Evolutionary conservation across 2,797 vertebrate species (phyloP).

Genomic region (Alcedo atthis): DNA sequence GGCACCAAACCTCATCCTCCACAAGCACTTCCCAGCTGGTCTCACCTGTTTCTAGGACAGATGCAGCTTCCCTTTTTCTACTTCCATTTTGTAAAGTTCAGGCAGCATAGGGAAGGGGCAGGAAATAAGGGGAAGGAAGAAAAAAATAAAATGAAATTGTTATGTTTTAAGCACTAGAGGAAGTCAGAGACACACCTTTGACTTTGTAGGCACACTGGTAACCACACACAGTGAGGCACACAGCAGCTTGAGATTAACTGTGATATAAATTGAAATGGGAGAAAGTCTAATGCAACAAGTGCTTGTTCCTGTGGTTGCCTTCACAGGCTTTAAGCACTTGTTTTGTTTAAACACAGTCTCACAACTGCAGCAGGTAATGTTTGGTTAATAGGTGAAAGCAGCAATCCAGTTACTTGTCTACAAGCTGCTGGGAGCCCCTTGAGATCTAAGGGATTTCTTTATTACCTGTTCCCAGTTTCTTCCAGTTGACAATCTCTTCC

Average conservation of each 20-base stretch:
- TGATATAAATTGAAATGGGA: background rate
- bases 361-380: background rate
- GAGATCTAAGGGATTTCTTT: rapidly evolving
- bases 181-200: background rate
- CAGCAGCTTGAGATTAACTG: background rate
- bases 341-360: background rate
- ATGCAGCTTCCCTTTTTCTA: background rate
- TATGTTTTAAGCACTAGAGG: background rate
- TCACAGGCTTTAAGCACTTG: background rate
- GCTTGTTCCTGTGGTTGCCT: background rate
- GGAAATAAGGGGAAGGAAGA: background rate
- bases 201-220: background rate
- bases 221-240: background rate
- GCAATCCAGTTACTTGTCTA: background rate
- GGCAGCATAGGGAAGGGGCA: background rate
- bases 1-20: background rate
- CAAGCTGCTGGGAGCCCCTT: background rate
- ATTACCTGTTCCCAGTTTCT: background rate
- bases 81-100: background rate
- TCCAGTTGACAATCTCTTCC: background rate
- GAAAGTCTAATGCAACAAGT: background rate
- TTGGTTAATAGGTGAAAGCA: background rate
- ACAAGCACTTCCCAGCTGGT: background rate
- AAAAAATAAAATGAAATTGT: background rate
- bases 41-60: background rate